phyloP scores from a whole-genome alignment of 2,888 invertebrate species.

The Napeogenes sylphis region DNA sequence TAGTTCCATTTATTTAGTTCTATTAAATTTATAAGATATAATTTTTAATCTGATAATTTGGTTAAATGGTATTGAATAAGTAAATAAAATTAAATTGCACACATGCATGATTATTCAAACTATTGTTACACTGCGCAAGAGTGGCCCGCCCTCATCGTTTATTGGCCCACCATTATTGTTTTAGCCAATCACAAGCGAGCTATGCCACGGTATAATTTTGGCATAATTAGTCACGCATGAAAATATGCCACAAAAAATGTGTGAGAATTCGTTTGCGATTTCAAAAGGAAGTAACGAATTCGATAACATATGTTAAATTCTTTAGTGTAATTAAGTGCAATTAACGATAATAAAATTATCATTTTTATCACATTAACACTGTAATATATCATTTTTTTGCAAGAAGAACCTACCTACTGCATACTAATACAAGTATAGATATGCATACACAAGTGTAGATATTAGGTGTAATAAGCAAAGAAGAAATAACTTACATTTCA shows the following conservation, averaged over 20 bases:
- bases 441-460: too few relatives aligned
- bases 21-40: too few relatives aligned
- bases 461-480: too few relatives aligned
- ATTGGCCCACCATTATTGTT: constrained; percentile 65
- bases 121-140: constrained; percentile 58
- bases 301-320: constrained; percentile 9
- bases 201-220: constrained; percentile 66
- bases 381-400: too few relatives aligned
- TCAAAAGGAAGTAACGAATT: constrained; percentile 4
- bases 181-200: constrained; percentile 58
- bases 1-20: neutral
- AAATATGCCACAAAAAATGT: constrained; percentile 42
- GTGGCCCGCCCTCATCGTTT: constrained; percentile 63
- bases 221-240: constrained; percentile 74
- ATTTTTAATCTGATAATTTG: too few relatives aligned
- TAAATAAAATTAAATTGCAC: neutral
- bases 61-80: too few relatives aligned
- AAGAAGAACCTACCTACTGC: too few relatives aligned
- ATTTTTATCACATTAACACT: neutral
- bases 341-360: constrained; percentile 2
- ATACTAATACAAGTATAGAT: too few relatives aligned
- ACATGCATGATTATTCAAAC: constrained; percentile 58
- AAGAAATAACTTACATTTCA: too few relatives aligned
- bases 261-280: constrained; percentile 8
- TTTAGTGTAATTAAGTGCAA: neutral